Conservation (phyloP, 2,797 vertebrate genomes). For the Odontamblyopus rebecca region DNA sequence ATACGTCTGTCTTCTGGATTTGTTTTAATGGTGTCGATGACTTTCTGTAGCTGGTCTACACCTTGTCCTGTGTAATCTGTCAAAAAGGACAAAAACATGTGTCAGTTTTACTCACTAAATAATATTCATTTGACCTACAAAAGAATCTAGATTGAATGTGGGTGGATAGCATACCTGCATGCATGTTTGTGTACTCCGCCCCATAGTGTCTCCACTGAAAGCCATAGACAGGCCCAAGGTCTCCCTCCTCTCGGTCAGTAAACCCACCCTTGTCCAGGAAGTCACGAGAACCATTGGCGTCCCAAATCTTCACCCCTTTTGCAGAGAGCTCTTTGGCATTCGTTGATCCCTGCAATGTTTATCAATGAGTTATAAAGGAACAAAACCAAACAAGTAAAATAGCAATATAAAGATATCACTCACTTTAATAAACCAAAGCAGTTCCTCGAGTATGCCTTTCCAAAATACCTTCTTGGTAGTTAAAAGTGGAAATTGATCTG, state of each 20-base stretch:
- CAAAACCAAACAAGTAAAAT: neutral
- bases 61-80: constrained; percentile 93
- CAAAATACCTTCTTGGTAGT: constrained; percentile 96
- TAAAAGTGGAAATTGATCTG: constrained; percentile 92
- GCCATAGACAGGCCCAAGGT: constrained; percentile 94
- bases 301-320: constrained; percentile 97
- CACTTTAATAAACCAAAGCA: constrained; percentile 98
- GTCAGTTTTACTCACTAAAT: neutral
- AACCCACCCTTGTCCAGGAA: constrained; percentile 94
- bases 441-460: constrained; percentile 93
- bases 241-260: constrained; percentile 86
- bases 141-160: neutral
- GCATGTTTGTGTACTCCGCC: constrained; percentile 92
- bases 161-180: constrained; percentile 77
- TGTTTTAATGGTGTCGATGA: constrained; percentile 91
- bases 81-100: neutral
- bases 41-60: constrained; percentile 91
- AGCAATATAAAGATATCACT: constrained; percentile 1
- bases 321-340: constrained; percentile 92
- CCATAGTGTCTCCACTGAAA: constrained; percentile 99
- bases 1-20: constrained; percentile 94
- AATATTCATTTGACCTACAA: neutral
- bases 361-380: neutral
- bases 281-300: constrained; percentile 90
- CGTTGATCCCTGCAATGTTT: constrained; percentile 86